Percentiles rank a stretch among this genome's conserved stretches.
phyloP scores from a whole-genome alignment of 2,797 vertebrate genomes.

The Podarcis siculus region DNA sequence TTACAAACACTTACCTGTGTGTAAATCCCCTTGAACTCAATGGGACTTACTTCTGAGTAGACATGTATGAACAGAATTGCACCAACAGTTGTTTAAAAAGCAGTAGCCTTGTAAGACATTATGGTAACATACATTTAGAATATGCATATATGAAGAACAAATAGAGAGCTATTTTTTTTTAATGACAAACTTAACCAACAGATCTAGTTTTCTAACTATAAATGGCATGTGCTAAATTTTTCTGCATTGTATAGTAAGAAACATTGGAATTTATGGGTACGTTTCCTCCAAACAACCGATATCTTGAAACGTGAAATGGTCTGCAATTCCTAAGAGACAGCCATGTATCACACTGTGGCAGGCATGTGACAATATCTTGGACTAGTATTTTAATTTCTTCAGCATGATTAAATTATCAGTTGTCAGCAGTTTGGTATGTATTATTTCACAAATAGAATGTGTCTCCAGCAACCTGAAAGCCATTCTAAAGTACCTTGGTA shows the following conservation, averaged over 20 bases:
- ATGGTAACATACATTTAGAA: neutral
- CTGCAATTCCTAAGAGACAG: neutral
- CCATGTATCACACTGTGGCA: neutral
- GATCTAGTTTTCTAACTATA: neutral
- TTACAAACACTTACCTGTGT: neutral
- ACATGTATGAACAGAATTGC: neutral
- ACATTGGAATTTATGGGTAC: neutral
- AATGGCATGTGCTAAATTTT: neutral
- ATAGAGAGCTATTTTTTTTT: neutral
- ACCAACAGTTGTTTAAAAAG: neutral
- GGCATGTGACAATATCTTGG: neutral
- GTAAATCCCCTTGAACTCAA: neutral
- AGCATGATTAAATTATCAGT: neutral
- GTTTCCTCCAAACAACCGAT: neutral
- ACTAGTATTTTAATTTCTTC: neutral
- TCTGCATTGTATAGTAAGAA: neutral
- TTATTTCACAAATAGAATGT: neutral
- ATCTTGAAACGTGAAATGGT: neutral
- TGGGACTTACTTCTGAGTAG: too few species aligned
- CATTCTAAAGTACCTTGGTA: neutral
- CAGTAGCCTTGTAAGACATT: neutral
- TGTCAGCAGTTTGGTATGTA: neutral
- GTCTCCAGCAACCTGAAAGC: neutral
- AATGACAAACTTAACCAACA: neutral
- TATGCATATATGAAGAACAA: neutral